A percentile compares a stretch with the other conserved stretches of the same genome.
These are phyloP conservation scores for Oligia latruncula DNA, from an alignment of 2,888 invertebrate species.

Conservation along the genomic window DNA sequence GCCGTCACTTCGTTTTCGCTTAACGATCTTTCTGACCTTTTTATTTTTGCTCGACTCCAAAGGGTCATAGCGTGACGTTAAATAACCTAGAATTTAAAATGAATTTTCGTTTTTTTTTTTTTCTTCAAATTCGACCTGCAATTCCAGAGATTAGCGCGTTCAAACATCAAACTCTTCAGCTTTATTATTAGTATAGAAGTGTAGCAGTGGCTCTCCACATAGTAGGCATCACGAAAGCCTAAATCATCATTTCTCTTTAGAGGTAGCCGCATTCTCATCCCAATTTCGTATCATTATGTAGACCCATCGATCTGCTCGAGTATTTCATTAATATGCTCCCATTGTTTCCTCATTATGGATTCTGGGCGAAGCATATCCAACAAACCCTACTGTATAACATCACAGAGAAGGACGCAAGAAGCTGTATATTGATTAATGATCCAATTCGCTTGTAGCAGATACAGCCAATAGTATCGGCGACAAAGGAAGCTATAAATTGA, in stretches of 20 bases:
- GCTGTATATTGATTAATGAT: slow-evolving; percentile 33
- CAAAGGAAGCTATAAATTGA: slow-evolving; percentile 3
- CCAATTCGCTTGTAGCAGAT: slow-evolving; percentile 9
- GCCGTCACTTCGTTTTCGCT: too few species aligned
- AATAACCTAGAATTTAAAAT: too few species aligned
- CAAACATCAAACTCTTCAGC: too few species aligned
- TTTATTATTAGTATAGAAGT: too few species aligned
- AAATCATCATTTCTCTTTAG: background rate
- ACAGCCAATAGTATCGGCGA: background rate
- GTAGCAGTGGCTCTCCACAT: background rate
- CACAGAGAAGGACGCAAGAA: slow-evolving; percentile 9
- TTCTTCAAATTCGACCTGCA: too few species aligned
- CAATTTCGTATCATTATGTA: slow-evolving; percentile 3
- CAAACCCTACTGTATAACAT: slow-evolving; percentile 27
- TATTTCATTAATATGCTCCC: slow-evolving; percentile 30
- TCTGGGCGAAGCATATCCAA: slow-evolving; percentile 13
- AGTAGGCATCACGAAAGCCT: background rate
- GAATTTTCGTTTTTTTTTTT: too few species aligned
- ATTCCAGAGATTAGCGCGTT: too few species aligned
- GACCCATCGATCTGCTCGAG: slow-evolving; percentile 10
- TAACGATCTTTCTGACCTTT: too few species aligned
- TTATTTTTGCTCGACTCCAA: too few species aligned
- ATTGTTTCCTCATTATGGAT: slow-evolving; percentile 41
- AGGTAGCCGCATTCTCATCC: background rate
- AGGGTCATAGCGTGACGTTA: too few species aligned